These are phyloP conservation scores for Ferdinandea cuprea DNA, from an alignment of 2,888 invertebrate species.

Conservation along the genomic window DNA sequence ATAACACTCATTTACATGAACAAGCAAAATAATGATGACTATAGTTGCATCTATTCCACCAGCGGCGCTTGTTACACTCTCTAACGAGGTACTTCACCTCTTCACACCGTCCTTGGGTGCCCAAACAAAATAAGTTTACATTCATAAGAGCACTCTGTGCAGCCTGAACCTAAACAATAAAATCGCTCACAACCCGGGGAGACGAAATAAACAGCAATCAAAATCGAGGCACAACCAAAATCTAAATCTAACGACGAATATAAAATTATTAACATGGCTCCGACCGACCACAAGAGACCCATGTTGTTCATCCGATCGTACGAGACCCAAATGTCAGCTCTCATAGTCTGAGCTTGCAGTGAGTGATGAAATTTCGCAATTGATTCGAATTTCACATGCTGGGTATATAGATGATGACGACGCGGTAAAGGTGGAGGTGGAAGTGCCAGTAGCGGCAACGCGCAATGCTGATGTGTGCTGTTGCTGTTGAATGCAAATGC, in stretches of 20 bases:
- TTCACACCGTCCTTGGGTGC: conserved; percentile 65
- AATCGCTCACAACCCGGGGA: background rate
- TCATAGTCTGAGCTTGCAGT: conserved; percentile 58
- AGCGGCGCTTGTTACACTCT: conserved; percentile 59
- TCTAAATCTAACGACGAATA: conserved; percentile 35
- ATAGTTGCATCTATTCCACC: conserved; percentile 38
- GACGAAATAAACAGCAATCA: conserved; percentile 34
- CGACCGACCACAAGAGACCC: conserved; percentile 28
- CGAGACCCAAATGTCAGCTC: conserved; percentile 70
- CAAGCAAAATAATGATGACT: conserved; percentile 55
- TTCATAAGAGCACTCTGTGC: conserved; percentile 6
- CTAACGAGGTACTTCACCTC: conserved; percentile 71
- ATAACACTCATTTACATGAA: conserved; percentile 67
- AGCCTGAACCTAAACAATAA: conserved; percentile 26
- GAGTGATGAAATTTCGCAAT: conserved; percentile 74
- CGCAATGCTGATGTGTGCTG: conserved; percentile 9
- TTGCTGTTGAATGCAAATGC: conserved; percentile 56
- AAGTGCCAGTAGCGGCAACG: background rate
- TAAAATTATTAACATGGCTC: conserved; percentile 66
- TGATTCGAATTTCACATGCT: conserved; percentile 64
- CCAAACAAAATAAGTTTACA: conserved; percentile 35
- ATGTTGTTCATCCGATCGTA: conserved; percentile 62
- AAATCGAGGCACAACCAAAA: conserved; percentile 36
- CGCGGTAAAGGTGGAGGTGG: background rate
- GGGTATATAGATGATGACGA: conserved; percentile 19